Evolutionary conservation across 2,797 vertebrate genomes (phyloP).

Genomic region (Pseudomugil tenellus): DNA sequence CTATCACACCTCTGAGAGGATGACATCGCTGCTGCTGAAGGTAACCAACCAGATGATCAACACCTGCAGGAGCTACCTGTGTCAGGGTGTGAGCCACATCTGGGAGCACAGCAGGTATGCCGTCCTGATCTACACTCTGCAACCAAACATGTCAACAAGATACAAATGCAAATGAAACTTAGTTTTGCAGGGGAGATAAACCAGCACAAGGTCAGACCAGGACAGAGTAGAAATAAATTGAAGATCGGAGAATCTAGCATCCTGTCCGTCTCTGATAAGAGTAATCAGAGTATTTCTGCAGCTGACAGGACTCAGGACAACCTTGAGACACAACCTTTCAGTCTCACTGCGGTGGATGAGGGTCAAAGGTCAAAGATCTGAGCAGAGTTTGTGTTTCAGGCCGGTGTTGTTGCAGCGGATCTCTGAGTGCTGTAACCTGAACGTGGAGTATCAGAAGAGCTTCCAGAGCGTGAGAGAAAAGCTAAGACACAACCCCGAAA

Average conservation of each 20-base stretch:
- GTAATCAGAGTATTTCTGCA: too few species aligned
- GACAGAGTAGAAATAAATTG: too few species aligned
- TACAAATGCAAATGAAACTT: too few species aligned
- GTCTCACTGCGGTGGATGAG: too few species aligned
- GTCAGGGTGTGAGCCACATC: constrained; percentile 77
- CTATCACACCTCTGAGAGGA: constrained; percentile 86
- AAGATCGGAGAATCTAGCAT: too few species aligned
- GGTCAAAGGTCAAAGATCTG: too few species aligned
- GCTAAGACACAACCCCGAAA: constrained; percentile 74
- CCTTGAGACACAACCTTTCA: too few species aligned
- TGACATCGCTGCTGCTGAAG: constrained; percentile 88
- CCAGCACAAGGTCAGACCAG: too few species aligned
- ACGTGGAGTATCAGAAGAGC: constrained; percentile 80
- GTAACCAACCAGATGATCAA: constrained; percentile 89
- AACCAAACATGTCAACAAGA: background rate
- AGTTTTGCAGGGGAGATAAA: too few species aligned
- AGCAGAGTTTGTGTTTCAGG: constrained; percentile 61
- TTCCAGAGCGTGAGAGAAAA: constrained; percentile 80
- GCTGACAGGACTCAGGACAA: too few species aligned
- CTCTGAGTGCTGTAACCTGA: constrained; percentile 80
- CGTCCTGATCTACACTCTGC: background rate
- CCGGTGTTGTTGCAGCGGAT: constrained; percentile 80
- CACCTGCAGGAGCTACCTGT: constrained; percentile 81
- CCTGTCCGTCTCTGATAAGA: too few species aligned
- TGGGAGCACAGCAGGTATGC: constrained; percentile 86